phyloP scores from a whole-genome alignment of 2,113 vertebrate genomes.

The Cairina moschata region DNA sequence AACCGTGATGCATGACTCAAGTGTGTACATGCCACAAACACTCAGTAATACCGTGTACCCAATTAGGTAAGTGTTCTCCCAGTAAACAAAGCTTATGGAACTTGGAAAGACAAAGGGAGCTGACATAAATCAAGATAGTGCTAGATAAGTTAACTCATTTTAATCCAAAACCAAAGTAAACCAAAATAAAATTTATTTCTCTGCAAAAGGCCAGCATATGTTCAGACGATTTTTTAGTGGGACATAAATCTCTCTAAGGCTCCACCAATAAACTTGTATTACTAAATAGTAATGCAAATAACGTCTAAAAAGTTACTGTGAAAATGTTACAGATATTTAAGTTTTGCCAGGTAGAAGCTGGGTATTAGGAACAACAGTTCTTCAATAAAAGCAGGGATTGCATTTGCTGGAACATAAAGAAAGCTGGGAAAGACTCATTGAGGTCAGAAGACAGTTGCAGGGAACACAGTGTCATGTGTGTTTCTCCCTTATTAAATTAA shows the following conservation, averaged over 20 bases:
- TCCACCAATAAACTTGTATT: not conserved
- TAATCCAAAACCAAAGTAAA: not conserved
- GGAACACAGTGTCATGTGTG: constrained; percentile 32
- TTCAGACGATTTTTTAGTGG: not conserved
- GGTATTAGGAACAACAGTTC: not conserved
- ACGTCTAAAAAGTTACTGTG: not conserved
- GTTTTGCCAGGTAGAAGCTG: not conserved
- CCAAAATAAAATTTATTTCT: not conserved
- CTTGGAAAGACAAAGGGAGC: not conserved
- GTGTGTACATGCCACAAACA: constrained; percentile 18
- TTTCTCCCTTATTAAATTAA: constrained; percentile 65
- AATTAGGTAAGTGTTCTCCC: constrained; percentile 31
- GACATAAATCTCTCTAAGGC: not conserved
- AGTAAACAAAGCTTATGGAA: constrained; percentile 17
- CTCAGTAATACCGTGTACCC: constrained; percentile 9
- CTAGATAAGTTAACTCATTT: constrained; percentile 31
- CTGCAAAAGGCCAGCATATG: not conserved
- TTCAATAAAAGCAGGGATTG: constrained; percentile 10
- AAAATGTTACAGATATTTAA: not conserved
- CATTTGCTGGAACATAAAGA: constrained; percentile 22
- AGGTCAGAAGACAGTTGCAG: constrained; percentile 46
- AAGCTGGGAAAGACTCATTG: not conserved
- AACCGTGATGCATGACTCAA: not conserved
- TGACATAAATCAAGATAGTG: not conserved
- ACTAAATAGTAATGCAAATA: not conserved